phyloP scores from a whole-genome alignment of 2,113 vertebrate genomes.

The Lampris incognitus region DNA sequence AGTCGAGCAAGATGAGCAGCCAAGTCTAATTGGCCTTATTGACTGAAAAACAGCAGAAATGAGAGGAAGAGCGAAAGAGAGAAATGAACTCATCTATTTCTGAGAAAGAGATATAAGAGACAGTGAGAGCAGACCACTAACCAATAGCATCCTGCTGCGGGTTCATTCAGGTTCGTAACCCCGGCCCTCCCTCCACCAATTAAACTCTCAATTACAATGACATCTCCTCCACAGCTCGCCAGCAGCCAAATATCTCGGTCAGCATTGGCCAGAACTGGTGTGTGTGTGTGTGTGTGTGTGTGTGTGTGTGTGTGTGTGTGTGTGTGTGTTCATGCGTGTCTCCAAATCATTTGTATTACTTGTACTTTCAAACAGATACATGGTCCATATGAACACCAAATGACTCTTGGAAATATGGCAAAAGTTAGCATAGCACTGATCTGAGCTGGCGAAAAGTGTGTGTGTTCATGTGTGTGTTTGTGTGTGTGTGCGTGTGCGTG shows the following conservation, averaged over 20 bases:
- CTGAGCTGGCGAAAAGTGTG: neutral
- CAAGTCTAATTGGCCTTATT: neutral
- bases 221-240: constrained; percentile 59
- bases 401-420: neutral
- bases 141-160: constrained; percentile 67
- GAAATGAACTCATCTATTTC: constrained; percentile 45
- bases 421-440: neutral
- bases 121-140: constrained; percentile 64
- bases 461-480: neutral
- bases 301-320: no score
- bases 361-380: neutral
- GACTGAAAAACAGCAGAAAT: neutral
- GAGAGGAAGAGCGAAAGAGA: constrained; percentile 8
- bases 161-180: constrained; percentile 64
- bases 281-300: constrained; percentile 10
- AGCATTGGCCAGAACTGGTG: constrained; percentile 45
- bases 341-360: constrained; percentile 34
- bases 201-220: constrained; percentile 64
- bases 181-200: constrained; percentile 53
- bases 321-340: neutral
- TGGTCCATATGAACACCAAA: constrained; percentile 1
- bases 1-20: neutral
- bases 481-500: neutral
- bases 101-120: constrained; percentile 59
- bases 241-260: constrained; percentile 60